Evolutionary conservation across 2,888 invertebrate species (phyloP).

Genomic region (Dryococelus australis): DNA sequence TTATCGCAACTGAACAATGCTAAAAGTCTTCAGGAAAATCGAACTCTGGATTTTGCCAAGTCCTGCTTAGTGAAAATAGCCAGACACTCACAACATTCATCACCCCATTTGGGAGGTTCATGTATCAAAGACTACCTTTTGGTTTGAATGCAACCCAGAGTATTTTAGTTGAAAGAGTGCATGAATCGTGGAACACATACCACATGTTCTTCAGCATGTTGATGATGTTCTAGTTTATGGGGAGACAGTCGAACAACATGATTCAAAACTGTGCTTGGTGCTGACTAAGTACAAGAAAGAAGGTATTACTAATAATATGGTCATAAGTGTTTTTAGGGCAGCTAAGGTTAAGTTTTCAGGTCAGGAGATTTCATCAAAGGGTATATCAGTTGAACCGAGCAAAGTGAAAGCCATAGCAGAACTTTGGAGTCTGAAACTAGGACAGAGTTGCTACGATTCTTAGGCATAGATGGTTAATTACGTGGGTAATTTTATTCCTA

Average conservation of each 20-base stretch:
- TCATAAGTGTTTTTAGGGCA: background rate
- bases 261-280: background rate
- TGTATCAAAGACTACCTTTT: background rate
- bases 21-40: background rate
- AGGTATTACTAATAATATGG: background rate
- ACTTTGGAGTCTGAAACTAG: background rate
- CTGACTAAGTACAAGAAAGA: background rate
- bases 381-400: background rate
- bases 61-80: background rate
- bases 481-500: background rate
- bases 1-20: constrained; percentile 8
- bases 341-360: background rate
- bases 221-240: background rate
- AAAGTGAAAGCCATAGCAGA: background rate
- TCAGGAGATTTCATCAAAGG: background rate
- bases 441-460: background rate
- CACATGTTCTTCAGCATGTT: background rate
- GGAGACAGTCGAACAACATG: constrained; percentile 7
- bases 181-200: background rate
- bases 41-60: background rate
- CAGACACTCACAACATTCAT: background rate
- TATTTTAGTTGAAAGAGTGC: background rate
- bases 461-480: constrained; percentile 16
- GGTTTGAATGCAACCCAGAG: background rate
- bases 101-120: background rate